phyloP scores from a whole-genome alignment of 2,888 invertebrate species.

The Papilio demoleus region DNA sequence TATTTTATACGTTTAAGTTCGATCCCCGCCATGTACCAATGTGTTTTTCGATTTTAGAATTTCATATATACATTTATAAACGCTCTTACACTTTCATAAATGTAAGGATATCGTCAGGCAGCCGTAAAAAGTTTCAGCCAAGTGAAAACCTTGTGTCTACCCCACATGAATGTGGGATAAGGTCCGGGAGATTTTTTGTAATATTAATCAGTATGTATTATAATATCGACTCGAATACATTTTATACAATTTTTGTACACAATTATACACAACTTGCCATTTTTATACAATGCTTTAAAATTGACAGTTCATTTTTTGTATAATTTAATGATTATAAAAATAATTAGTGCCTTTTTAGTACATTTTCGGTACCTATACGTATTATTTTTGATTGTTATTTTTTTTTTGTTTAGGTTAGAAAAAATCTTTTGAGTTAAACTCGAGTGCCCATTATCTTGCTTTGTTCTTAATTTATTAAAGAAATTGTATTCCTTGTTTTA shows the following conservation, averaged over 20 bases:
- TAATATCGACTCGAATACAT: conserved; percentile 61
- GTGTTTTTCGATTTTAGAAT: too few relatives aligned
- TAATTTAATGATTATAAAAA: conserved; percentile 31
- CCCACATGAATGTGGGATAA: too few relatives aligned
- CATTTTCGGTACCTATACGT: conserved; percentile 45
- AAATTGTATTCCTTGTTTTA: conserved; percentile 39
- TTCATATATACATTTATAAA: too few relatives aligned
- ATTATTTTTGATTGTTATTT: conserved; percentile 50
- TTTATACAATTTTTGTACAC: conserved; percentile 51
- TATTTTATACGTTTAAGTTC: too few relatives aligned
- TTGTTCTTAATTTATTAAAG: conserved; percentile 66
- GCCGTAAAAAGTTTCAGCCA: too few relatives aligned
- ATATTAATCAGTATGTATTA: conserved; percentile 49
- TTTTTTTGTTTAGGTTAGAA: conserved; percentile 48
- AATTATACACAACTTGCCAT: conserved; percentile 74
- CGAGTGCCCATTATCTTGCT: conserved; percentile 71
- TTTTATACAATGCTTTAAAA: conserved; percentile 51
- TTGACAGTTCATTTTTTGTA: conserved; percentile 27
- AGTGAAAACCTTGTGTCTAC: too few relatives aligned
- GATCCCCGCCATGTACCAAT: too few relatives aligned
- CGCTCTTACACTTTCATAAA: too few relatives aligned
- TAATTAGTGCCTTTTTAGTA: conserved; percentile 41
- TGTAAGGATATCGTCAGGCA: too few relatives aligned
- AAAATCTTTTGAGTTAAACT: conserved; percentile 73
- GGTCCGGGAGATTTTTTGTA: too few relatives aligned